Evolutionary conservation across 2,888 invertebrate species (phyloP).

Genomic region (Apamea epomidion): DNA sequence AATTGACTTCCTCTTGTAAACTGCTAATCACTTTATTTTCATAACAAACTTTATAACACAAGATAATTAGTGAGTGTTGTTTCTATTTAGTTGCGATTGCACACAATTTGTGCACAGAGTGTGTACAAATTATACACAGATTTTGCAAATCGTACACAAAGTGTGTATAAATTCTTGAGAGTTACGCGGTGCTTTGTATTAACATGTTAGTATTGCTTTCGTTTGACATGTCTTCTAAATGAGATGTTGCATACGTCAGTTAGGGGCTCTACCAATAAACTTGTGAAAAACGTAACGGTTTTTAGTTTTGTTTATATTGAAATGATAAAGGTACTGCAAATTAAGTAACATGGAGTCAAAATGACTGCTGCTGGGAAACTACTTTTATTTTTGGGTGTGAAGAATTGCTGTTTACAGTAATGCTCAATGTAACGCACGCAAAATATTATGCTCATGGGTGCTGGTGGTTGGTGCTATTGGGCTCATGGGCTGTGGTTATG

Average conservation of each 20-base stretch:
- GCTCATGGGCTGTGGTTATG: not conserved
- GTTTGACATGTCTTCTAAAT: no score
- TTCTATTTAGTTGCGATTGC: slow-evolving; percentile 33
- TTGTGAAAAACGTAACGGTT: not conserved
- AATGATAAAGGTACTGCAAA: not conserved
- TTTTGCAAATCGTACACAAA: not conserved
- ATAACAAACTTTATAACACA: slow-evolving; percentile 20
- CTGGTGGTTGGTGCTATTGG: no score
- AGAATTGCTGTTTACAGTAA: not conserved
- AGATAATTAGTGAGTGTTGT: slow-evolving; percentile 39
- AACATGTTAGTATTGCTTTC: not conserved
- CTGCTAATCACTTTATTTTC: slow-evolving; percentile 29
- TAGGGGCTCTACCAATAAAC: not conserved
- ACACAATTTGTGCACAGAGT: not conserved
- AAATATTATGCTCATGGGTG: not conserved
- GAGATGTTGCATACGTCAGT: no score
- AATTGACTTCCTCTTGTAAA: slow-evolving; percentile 30
- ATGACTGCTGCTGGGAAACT: not conserved
- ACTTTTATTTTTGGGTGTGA: no score
- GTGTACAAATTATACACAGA: slow-evolving; percentile 7
- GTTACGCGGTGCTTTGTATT: no score
- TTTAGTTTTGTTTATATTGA: not conserved
- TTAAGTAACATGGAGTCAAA: not conserved
- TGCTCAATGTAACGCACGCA: not conserved
- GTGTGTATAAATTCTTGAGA: slow-evolving; percentile 9